phyloP scores from a whole-genome alignment of 2,113 vertebrate species.

The Spizaetus ornatus region DNA sequence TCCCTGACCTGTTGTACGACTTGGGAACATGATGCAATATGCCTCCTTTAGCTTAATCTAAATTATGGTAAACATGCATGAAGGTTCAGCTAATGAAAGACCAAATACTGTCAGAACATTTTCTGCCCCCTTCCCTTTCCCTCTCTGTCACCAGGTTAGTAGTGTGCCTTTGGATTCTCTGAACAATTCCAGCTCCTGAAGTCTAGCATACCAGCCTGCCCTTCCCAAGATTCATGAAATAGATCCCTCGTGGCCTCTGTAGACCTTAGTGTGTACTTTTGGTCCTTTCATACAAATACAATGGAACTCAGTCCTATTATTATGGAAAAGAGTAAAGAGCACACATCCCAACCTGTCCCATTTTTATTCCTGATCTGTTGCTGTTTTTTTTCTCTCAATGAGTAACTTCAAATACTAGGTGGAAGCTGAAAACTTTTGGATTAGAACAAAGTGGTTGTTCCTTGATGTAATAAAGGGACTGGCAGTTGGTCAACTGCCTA shows the following conservation, averaged over 20 bases:
- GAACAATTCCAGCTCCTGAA: not conserved
- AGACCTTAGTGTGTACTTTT: not conserved
- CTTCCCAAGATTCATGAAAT: not conserved
- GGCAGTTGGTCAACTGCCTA: not conserved
- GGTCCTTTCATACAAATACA: not conserved
- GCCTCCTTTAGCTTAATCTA: not conserved
- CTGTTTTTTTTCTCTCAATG: not conserved
- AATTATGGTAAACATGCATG: not conserved
- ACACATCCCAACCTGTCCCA: not conserved
- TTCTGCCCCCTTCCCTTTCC: not conserved
- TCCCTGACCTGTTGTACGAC: not conserved
- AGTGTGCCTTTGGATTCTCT: not conserved
- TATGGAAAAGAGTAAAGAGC: not conserved
- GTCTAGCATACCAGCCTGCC: not conserved
- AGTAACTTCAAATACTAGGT: not conserved
- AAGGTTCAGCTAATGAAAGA: not conserved
- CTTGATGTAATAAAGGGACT: not conserved
- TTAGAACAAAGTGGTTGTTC: not conserved
- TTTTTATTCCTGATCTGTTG: not conserved
- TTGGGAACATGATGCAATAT: not conserved
- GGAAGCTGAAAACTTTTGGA: not conserved
- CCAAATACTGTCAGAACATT: not conserved
- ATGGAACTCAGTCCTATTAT: not conserved
- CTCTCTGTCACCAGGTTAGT: not conserved
- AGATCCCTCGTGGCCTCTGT: not conserved